A percentile compares a stretch with the other conserved stretches of the same genome.
Evolutionary conservation across 2,797 vertebrate genomes (phyloP).

Genomic region (Xiphophorus birchmanni): DNA sequence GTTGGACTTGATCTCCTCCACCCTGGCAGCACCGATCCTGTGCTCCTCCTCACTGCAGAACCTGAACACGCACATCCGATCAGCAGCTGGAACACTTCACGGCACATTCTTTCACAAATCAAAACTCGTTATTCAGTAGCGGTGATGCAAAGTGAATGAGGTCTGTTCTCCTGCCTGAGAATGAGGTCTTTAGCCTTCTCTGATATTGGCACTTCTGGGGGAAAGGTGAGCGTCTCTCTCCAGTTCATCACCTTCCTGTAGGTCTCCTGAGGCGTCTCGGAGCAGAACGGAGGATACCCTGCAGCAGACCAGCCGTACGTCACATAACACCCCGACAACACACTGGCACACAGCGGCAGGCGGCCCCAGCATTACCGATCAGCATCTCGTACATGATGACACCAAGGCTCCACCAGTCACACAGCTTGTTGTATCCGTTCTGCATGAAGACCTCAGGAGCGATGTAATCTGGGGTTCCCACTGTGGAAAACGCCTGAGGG

Average conservation of each 20-base stretch:
- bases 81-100: background rate
- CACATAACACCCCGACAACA: background rate
- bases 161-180: slow-evolving; percentile 82
- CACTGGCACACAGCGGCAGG: background rate
- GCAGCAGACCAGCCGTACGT: slow-evolving; percentile 6
- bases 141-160: background rate
- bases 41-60: slow-evolving; percentile 98
- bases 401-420: slow-evolving; percentile 97
- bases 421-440: slow-evolving; percentile 96
- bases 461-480: slow-evolving; percentile 96
- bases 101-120: background rate
- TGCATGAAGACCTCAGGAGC: slow-evolving; percentile 98
- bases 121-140: background rate
- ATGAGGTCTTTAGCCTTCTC: slow-evolving; percentile 99
- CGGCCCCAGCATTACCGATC: slow-evolving; percentile 84
- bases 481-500: slow-evolving; percentile 92
- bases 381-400: slow-evolving; percentile 99
- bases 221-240: slow-evolving; percentile 95
- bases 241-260: slow-evolving; percentile 99
- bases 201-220: slow-evolving; percentile 97
- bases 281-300: slow-evolving; percentile 99
- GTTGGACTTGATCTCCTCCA: slow-evolving; percentile 96
- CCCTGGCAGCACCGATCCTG: slow-evolving; percentile 89
- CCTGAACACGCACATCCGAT: slow-evolving; percentile 67
- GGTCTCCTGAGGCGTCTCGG: slow-evolving; percentile 97